Conservation (phyloP, 64 coral and sea anemone genomes). For the Actinia equina region DNA sequence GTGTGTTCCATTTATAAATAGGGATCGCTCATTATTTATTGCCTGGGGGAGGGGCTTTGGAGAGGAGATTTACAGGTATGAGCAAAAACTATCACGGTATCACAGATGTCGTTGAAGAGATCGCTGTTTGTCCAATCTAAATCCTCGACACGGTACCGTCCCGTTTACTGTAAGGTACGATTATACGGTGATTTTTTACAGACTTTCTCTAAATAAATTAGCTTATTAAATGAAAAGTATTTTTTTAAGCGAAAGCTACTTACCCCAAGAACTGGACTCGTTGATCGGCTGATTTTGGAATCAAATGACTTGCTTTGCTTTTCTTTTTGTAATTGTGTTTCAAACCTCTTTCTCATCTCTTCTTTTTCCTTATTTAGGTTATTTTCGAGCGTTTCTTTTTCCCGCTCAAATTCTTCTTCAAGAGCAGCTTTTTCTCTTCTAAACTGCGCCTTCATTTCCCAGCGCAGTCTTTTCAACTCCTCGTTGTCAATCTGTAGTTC, state of each 20-base stretch:
- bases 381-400: conserved; percentile 67
- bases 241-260: background rate
- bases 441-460: conserved; percentile 72
- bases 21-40: too few relatives aligned
- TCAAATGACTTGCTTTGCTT: conserved; percentile 35
- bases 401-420: conserved; percentile 72
- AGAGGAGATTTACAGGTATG: too few relatives aligned
- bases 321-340: conserved; percentile 60
- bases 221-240: too few relatives aligned
- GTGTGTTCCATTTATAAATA: too few relatives aligned
- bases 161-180: too few relatives aligned
- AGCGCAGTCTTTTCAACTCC: conserved; percentile 73
- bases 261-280: conserved; percentile 61
- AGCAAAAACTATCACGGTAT: too few relatives aligned
- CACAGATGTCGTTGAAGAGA: too few relatives aligned
- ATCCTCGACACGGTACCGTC: too few relatives aligned
- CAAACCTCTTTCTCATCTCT: conserved; percentile 63
- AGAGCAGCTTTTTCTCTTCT: conserved; percentile 65
- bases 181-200: too few relatives aligned
- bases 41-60: too few relatives aligned
- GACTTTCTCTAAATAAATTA: too few relatives aligned
- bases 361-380: conserved; percentile 74
- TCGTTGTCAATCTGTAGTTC: conserved; percentile 75
- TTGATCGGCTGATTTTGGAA: conserved; percentile 52
- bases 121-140: too few relatives aligned